A percentile compares a stretch with the other conserved stretches of the same genome.
Conservation (phyloP, 2,113 vertebrate species). For the Heterotis niloticus region DNA sequence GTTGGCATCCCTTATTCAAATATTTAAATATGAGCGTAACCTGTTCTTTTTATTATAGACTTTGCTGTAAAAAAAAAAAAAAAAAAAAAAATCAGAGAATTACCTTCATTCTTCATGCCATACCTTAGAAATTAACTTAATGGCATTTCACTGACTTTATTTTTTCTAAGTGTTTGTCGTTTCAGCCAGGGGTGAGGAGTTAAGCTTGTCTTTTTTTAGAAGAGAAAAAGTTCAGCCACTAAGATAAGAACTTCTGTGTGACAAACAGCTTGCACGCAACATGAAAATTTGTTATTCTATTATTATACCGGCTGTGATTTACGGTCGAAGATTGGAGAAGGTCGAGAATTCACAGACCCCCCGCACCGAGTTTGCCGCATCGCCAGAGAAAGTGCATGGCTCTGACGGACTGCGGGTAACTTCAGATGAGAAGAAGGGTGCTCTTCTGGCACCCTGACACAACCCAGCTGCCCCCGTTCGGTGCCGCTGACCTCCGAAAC, state of each 20-base stretch:
- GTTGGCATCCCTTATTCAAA: too few species aligned
- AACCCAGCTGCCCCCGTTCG: background rate
- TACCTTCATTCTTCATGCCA: background rate
- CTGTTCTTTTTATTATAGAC: background rate
- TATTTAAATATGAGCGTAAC: background rate
- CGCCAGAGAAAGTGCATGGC: too few species aligned
- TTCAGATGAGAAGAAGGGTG: background rate
- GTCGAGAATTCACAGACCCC: too few species aligned
- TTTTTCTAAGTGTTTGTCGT: slow-evolving; percentile 3
- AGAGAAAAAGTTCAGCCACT: slow-evolving; percentile 11
- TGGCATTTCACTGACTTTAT: background rate
- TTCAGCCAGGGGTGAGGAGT: background rate
- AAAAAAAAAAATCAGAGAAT: too few species aligned
- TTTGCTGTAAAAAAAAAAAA: too few species aligned
- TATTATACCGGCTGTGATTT: too few species aligned
- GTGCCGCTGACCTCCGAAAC: too few species aligned
- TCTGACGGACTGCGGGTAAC: background rate
- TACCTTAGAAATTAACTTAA: background rate
- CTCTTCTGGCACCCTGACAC: background rate
- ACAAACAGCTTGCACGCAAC: too few species aligned
- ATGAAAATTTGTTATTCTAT: too few species aligned
- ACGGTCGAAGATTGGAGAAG: too few species aligned
- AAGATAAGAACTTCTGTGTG: too few species aligned
- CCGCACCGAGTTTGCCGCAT: too few species aligned
- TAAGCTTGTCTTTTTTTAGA: background rate